Base-by-base conservation (phyloP, 2,797 vertebrate genomes). In the Momotus momota region DNA sequence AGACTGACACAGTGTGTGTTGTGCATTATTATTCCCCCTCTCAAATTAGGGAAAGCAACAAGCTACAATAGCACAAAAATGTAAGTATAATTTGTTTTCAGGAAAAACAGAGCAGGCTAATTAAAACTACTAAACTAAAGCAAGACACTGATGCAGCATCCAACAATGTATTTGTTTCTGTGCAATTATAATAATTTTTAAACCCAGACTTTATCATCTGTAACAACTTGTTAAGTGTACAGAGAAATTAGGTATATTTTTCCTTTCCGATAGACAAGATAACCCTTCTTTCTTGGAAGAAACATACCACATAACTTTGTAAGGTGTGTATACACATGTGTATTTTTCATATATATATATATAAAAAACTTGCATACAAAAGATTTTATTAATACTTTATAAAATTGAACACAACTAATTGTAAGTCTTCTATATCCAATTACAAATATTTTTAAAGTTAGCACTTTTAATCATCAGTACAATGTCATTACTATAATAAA, bases 41-140 rank as follows among this genome's bases (percentile, higher is more conserved):
- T 75, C 81, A 93, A 94, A 81, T 90, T 45, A 94, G 46, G 46
- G 29, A 83, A 83, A 85, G 60, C 45, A 92, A 85, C 33, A 94
- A 89, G 40, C 22, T 88, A 29, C 48, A 94, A 78, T 20, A 90
- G 29, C 46, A 79, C 31, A 81, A 93, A 93, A 89, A 72, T 13
- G 0, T 58, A 93, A 58, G 54, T 52, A 81, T 60, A 60, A 93
- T 86, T 91, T 93, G 4, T 60, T 94, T 91, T 73, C 62, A 90
- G 46, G 69, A 87, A 86, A 48, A 96, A 48, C 9, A 83, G 48
- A 93, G 35, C 4, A 10, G 12, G 22, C 21, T 79, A 89, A 86
- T 86, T 78, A 61, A 74, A 64, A 45, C 65, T 80, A 74, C n/a
- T 81, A 70, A 82, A 82, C 45, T 51, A 81, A 88, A 38, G 17